Evolutionary conservation across 2,113 vertebrate species (phyloP), one percentile per base, ranked within the genome.

Genomic region (Mohoua ochrocephala): DNA sequence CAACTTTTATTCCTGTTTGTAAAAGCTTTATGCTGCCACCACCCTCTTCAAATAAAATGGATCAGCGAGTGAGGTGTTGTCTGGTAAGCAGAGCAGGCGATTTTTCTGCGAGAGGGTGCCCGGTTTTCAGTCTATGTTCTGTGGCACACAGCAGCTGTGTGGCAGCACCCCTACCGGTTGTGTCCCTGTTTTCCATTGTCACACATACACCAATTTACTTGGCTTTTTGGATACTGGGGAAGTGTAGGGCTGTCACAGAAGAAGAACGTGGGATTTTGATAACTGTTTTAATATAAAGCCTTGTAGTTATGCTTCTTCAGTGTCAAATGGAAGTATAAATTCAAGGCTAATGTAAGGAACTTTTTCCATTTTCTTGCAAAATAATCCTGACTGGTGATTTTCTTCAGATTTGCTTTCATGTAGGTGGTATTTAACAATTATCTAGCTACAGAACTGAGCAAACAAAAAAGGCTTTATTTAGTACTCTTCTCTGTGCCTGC

Each of bases 201-300:
- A 2, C 26, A 13, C 4, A 0, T 5, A 7, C 7, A 22, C 31
- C 1, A 1, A n/a, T 18, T 82, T 30, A 3, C 21, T 71, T 63
- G 54, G 52, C 27, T 59, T 50, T 87, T 77, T 67, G 56, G n/a
- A 9, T 77, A 8, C 31, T 70, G 59, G 21, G n/a, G 15, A 61
- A 52, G 11, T 31, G 27, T 35, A 45, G 20, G 6, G 7, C 39
- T 80, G 19, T 76, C 16, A 18, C 33, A 33, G 39, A 47, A 42
- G 33, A 19, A 8, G 35, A 71, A 44, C 13, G 3, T 28, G 20
- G 39, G 15, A 63, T 77, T 94, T 86, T 2, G 2, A 13, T 4
- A 7, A 13, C 35, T 81, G 3, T 52, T 57, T 49, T 57, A 41
- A 15, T 67, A 50, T 10, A 59, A 75, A 69, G 4, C 16, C 10